Evolutionary conservation across 2,888 invertebrate species (phyloP).

Genomic region (Hylaea fasciaria): DNA sequence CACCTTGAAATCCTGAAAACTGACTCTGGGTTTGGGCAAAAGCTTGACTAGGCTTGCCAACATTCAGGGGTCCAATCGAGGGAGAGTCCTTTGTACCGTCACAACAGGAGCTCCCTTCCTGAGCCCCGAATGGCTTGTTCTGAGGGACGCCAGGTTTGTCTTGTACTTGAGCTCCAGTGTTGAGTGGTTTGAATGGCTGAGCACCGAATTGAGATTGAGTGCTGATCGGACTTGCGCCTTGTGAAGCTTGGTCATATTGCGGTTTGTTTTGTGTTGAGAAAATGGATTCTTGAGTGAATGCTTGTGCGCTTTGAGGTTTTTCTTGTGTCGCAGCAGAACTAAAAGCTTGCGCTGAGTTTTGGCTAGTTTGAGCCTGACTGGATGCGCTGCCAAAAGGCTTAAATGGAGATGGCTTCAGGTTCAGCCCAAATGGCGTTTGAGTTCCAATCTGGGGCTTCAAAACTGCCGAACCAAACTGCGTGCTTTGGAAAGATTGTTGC

Average conservation of each 20-base stretch:
- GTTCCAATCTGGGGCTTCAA: slow-evolving; percentile 41
- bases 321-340: slow-evolving; percentile 16
- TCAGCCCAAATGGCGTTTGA: slow-evolving; percentile 32
- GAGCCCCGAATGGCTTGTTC: slow-evolving; percentile 20
- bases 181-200: slow-evolving; percentile 11
- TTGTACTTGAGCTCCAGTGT: slow-evolving; percentile 5
- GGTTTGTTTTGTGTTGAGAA: slow-evolving; percentile 20
- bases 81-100: slow-evolving; percentile 29
- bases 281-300: slow-evolving; percentile 1
- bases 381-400: slow-evolving; percentile 24
- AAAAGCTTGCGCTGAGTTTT: slow-evolving; percentile 26
- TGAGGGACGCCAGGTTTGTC: slow-evolving; percentile 23
- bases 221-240: slow-evolving; percentile 12
- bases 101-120: slow-evolving; percentile 31
- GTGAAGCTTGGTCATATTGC: slow-evolving; percentile 24
- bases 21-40: slow-evolving; percentile 31
- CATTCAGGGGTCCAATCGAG: slow-evolving; percentile 25
- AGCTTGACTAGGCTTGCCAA: slow-evolving; percentile 33
- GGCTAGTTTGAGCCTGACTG: slow-evolving; percentile 33
- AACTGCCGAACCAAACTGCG: slow-evolving; percentile 40
- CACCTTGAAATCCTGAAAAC: slow-evolving; percentile 41
- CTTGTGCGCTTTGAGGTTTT: slow-evolving; percentile 5
- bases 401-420: slow-evolving; percentile 14
- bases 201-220: slow-evolving; percentile 7
- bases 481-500: slow-evolving; percentile 28